Conservation (phyloP, 2,113 vertebrate species). For the Penelope pileata region DNA sequence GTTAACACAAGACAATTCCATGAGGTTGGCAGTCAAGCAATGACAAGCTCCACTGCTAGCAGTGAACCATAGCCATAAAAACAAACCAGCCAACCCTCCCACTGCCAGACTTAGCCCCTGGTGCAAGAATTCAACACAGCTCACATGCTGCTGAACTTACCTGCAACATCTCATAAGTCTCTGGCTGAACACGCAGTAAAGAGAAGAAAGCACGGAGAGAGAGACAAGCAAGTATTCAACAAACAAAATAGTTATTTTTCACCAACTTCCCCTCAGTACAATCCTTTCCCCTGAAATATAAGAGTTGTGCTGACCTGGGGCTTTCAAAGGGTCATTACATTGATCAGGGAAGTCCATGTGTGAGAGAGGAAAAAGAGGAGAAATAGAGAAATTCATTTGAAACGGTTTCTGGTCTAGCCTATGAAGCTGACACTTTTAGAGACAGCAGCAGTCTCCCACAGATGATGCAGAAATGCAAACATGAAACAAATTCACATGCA, state of each 20-base stretch:
- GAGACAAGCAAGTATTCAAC: background rate
- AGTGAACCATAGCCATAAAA: background rate
- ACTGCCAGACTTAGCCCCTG: background rate
- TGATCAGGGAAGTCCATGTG: background rate
- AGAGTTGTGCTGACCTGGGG: background rate
- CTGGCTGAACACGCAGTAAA: background rate
- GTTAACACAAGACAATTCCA: background rate
- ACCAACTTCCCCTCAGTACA: background rate
- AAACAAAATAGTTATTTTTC: background rate
- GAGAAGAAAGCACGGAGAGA: background rate
- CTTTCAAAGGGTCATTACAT: background rate
- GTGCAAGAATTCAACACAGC: background rate
- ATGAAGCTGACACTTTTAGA: background rate
- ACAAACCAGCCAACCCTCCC: background rate
- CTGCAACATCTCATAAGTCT: rapidly evolving
- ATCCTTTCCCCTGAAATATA: background rate
- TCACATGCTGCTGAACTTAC: background rate
- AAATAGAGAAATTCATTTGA: background rate
- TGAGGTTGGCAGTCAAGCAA: background rate
- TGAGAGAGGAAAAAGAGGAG: background rate
- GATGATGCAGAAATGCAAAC: background rate
- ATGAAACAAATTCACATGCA: background rate
- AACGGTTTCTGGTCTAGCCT: background rate
- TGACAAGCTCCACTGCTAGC: background rate
- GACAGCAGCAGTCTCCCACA: background rate